These are phyloP conservation scores for Ceratina japonica DNA, from an alignment of 1,140 invertebrate genomes.

Conservation along the genomic window DNA sequence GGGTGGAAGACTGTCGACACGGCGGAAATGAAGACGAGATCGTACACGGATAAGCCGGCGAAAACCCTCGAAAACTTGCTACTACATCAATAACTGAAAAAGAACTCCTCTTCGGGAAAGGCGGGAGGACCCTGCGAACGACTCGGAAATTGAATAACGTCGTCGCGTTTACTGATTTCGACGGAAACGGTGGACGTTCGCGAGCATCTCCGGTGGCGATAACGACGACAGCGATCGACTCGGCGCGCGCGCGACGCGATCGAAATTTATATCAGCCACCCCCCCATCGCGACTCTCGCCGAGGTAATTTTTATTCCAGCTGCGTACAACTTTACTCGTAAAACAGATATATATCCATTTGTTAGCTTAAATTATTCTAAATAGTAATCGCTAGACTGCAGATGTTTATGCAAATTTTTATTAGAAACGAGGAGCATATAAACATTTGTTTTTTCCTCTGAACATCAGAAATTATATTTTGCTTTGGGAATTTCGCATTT, in stretches of 20 bases:
- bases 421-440: too few relatives aligned
- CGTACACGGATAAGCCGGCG: constrained; percentile 51
- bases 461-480: too few relatives aligned
- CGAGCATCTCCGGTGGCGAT: constrained; percentile 46
- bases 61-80: constrained; percentile 58
- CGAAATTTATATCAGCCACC: constrained; percentile 48
- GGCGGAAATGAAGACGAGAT: constrained; percentile 66
- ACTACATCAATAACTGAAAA: constrained; percentile 50
- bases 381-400: too few relatives aligned
- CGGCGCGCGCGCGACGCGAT: constrained; percentile 44
- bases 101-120: constrained; percentile 35
- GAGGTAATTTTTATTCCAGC: background rate
- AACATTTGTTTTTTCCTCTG: too few relatives aligned
- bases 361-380: too few relatives aligned
- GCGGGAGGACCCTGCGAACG: constrained; percentile 21
- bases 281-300: background rate
- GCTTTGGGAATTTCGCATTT: too few relatives aligned
- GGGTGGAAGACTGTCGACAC: constrained; percentile 48
- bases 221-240: constrained; percentile 21
- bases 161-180: constrained; percentile 51
- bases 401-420: too few relatives aligned
- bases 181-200: constrained; percentile 45
- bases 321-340: too few relatives aligned
- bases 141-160: constrained; percentile 64
- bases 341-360: too few relatives aligned